Evolutionary conservation across 2,888 invertebrate genomes (phyloP).

Genomic region (Melinopterus prodromus): DNA sequence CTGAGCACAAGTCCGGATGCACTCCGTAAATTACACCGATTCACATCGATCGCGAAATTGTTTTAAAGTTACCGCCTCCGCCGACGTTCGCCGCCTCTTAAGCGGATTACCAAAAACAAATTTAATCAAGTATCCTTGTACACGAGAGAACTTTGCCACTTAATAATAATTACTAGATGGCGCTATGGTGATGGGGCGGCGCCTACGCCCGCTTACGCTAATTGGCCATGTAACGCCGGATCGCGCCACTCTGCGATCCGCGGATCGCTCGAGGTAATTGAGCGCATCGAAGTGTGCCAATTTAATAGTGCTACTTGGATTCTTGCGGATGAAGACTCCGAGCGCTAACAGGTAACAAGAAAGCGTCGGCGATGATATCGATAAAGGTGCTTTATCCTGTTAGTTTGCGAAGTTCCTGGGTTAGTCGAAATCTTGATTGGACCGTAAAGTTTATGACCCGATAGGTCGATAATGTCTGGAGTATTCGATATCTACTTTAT

Average conservation of each 20-base stretch:
- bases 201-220: not conserved
- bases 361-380: not conserved
- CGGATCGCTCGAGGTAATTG: not conserved
- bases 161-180: constrained; percentile 4
- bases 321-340: not conserved
- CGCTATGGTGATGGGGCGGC: not conserved
- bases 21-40: not conserved
- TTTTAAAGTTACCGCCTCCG: not conserved
- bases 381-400: constrained; percentile 4
- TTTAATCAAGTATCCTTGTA: not conserved
- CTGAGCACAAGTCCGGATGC: not conserved
- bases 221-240: not conserved
- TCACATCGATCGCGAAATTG: constrained; percentile 4
- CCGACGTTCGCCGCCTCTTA: not conserved
- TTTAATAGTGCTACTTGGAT: constrained; percentile 4
- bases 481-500: not conserved
- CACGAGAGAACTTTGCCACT: not conserved
- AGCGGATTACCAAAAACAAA: constrained; percentile 4
- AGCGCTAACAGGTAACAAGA: not conserved
- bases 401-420: not conserved
- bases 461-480: not conserved
- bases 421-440: not conserved
- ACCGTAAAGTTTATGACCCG: not conserved
- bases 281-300: constrained; percentile 4
- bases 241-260: not conserved